Evolutionary conservation across 2,888 invertebrate species (phyloP).

Genomic region (Ischnura elegans): DNA sequence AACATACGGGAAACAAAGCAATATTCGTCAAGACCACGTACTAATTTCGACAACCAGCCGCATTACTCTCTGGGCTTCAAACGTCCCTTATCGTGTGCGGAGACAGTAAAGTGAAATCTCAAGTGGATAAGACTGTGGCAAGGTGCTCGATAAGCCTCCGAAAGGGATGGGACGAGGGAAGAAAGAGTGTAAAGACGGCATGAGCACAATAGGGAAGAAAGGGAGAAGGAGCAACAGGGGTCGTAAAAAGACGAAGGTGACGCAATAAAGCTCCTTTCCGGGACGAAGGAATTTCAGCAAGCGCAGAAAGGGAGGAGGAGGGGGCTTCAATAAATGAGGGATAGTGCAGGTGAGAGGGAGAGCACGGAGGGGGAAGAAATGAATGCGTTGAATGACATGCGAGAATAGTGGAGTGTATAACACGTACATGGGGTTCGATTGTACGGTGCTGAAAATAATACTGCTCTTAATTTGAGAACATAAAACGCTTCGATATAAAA

Average conservation of each 20-base stretch:
- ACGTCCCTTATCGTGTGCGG: background rate
- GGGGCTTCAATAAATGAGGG: background rate
- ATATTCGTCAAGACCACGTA: background rate
- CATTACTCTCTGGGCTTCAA: background rate
- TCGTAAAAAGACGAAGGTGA: background rate
- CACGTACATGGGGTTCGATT: no score
- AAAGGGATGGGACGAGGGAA: background rate
- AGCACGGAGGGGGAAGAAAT: background rate
- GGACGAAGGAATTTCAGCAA: background rate
- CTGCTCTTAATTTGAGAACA: no score
- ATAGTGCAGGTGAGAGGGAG: background rate
- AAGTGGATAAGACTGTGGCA: background rate
- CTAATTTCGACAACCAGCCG: background rate
- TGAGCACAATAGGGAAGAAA: background rate
- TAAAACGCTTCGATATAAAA: no score
- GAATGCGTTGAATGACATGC: no score
- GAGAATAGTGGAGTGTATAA: no score
- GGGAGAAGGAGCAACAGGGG: background rate
- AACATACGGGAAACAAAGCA: background rate
- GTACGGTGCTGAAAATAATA: no score
- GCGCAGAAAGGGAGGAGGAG: background rate
- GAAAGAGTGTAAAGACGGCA: background rate
- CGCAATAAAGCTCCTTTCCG: background rate
- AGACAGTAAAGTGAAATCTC: background rate
- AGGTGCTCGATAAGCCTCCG: conserved; percentile 3